phyloP scores from a whole-genome alignment of 2,113 vertebrate genomes.

The Acanthisitta chloris region DNA sequence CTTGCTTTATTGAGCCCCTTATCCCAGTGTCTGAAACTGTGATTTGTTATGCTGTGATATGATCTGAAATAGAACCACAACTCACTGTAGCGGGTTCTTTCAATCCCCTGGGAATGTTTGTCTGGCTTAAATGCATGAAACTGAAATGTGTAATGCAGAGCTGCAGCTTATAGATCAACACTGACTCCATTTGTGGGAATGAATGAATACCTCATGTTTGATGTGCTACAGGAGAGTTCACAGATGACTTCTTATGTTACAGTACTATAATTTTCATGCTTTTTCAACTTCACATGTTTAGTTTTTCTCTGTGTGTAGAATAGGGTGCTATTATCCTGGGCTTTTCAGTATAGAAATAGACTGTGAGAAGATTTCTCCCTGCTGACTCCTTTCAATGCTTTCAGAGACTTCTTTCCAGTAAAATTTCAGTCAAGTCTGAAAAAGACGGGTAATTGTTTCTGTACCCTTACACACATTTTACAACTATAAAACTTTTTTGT shows the following conservation, averaged over 20 bases:
- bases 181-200: constrained; percentile 35
- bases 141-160: constrained; percentile 46
- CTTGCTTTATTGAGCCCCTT: constrained; percentile 37
- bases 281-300: neutral
- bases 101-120: constrained; percentile 40
- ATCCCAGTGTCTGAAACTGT: constrained; percentile 41
- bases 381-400: neutral
- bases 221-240: constrained; percentile 24
- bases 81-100: constrained; percentile 39
- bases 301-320: neutral
- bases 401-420: neutral
- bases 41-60: constrained; percentile 52
- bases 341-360: neutral
- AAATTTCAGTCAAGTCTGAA: neutral
- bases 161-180: constrained; percentile 55
- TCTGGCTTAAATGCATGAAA: constrained; percentile 48
- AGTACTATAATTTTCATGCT: neutral
- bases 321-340: neutral
- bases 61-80: constrained; percentile 35
- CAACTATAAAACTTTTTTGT: neutral
- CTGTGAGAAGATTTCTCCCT: neutral
- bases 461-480: neutral
- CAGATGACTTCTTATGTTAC: constrained; percentile 34
- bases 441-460: neutral
- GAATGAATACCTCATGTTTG: constrained; percentile 46